Evolutionary conservation across 2,888 invertebrate genomes (phyloP), one percentile per base, ranked within the genome.

Genomic region (Liodrosophila aerea): DNA sequence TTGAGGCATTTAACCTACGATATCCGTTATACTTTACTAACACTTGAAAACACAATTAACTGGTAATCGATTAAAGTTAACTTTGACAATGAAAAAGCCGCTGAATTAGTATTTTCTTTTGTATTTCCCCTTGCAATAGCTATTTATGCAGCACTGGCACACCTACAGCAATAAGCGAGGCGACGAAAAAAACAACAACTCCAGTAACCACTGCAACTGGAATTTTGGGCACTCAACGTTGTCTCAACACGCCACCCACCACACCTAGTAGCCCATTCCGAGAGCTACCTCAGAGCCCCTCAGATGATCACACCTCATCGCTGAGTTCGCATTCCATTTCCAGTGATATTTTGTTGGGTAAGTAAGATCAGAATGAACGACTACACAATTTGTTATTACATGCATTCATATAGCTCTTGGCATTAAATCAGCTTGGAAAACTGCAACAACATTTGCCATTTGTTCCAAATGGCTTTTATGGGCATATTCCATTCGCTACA

Each of bases 321-420:
- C 73, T 89, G 56, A 89, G 90, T 68, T 89, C 89, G 53, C 81
- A 77, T 56, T 81, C 88, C 50, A 87, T 77, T 62, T 89, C 88
- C 52, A 89, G 88, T 80, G 90, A 90, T 75, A 87, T 88, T 30
- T 74, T 87, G 68, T 84, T 89, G 73, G 90, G 90, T 90, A 68
- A 87, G 87, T 70, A 41, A 29, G 12, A 27, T n/a, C 11, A 27
- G 27, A 12, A 45, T n/a, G 3, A 4, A 33, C n/a, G 16, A 31
- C 3, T 3, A 16, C 5, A 39, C n/a, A n/a, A n/a, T n/a, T n/a
- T n/a, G n/a, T n/a, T n/a, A n/a, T n/a, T n/a, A n/a, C n/a, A n/a
- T n/a, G n/a, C n/a, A n/a, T n/a, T n/a, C n/a, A n/a, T n/a, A n/a
- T n/a, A n/a, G n/a, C n/a, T n/a, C n/a, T n/a, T n/a, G n/a, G n/a